Evolutionary conservation across 2,888 invertebrate species (phyloP), one percentile per base, ranked within the genome.

Genomic region (Conus canariensis): DNA sequence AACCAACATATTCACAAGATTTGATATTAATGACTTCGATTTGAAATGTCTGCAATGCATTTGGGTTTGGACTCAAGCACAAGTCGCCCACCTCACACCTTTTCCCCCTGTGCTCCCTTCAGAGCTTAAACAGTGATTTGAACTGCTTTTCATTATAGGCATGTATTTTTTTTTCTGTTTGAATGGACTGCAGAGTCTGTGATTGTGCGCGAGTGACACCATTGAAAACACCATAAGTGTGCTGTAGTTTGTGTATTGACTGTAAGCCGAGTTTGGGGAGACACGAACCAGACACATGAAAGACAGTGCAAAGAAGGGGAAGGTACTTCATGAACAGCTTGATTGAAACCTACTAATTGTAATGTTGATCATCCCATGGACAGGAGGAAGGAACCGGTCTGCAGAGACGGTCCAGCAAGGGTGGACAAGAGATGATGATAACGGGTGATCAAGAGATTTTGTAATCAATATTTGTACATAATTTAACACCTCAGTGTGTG

Each of bases 401-500:
- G 1, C 5, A 64, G 16, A 64, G 64, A 64, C 16, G 16, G 64
- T 64, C 16, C 45, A 45, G 45, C 45, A 45, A 45, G 16, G 16
- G 60, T 14, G 70, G 22, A 19, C 22, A 1, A 22, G 70, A 22
- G 70, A 70, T 70, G 70, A 19, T 14, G 14, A 10, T 77, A 22
- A 80, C 30, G 30, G 25, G 77, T 80, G 30, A 80, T 80, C 77
- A 25, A 80, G 77, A 80, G 77, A 30, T 58, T 22, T 19, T 56
- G 25, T 83, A 83, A 83, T 56, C 25, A 83, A 83, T 58, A 56
- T 83, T 58, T 83, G 82, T 83, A 83, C 82, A 83, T 8, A 83
- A 83, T 7, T 83, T 83, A 83, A 83, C 82, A 83, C 82, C 82
- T 83, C 82, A 83, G 60, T 30, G 25, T 85, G 25, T 85, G 64